phyloP scores from a whole-genome alignment of 2,888 invertebrate genomes.

The Gryllus longicercus region DNA sequence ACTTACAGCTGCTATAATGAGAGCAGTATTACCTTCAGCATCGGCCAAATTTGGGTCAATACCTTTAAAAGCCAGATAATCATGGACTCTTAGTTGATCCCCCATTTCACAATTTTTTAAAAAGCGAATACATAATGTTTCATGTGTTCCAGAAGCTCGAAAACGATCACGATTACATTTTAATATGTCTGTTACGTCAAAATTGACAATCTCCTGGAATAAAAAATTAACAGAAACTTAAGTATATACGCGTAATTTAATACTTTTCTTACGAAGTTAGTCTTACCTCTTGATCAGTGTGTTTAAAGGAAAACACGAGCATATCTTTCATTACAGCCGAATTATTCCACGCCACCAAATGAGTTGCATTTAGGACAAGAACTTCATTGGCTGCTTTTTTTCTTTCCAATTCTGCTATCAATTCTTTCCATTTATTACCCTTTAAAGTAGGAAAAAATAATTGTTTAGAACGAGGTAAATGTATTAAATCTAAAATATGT shows the following conservation, averaged over 20 bases:
- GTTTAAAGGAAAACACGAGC: neutral
- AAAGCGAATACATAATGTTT: neutral
- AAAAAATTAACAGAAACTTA: too few relatives aligned
- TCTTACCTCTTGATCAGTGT: neutral
- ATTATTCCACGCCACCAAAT: constrained; percentile 21
- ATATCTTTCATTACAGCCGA: neutral
- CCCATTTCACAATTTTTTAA: neutral
- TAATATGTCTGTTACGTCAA: neutral
- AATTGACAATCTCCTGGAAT: too few relatives aligned
- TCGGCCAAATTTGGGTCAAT: constrained; percentile 19
- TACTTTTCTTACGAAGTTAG: neutral
- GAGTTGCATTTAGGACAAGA: too few relatives aligned
- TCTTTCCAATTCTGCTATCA: neutral
- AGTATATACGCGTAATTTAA: neutral
- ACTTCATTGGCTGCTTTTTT: neutral
- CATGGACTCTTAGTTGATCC: neutral
- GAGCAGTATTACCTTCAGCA: neutral
- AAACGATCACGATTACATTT: neutral
- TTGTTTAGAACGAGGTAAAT: too few relatives aligned
- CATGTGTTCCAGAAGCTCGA: neutral
- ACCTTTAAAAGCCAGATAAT: neutral
- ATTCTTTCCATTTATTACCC: neutral
- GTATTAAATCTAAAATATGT: too few relatives aligned
- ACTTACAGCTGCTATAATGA: constrained; percentile 20
- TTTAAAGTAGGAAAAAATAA: neutral